Evolutionary conservation across 2,888 invertebrate genomes (phyloP), one percentile per base, ranked within the genome.

Genomic region (Apeira syringaria): DNA sequence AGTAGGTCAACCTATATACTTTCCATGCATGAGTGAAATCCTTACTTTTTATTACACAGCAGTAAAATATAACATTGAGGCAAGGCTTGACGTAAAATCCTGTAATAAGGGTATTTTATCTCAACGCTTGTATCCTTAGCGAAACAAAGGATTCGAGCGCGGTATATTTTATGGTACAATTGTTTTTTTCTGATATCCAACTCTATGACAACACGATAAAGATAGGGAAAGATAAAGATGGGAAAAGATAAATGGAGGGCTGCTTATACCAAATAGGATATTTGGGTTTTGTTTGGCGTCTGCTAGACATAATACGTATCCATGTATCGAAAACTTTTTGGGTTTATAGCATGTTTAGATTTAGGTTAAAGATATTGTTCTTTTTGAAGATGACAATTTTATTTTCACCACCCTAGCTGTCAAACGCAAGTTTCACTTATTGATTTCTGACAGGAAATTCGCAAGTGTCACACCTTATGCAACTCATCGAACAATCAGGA

Each of bases 51-150:
- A 40, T 39, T 41, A 37, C 15, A 27, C 22, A 29, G 35, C 24
- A 49, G 42, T 48, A 47, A 63, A 62, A 63, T 47, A 24, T 24
- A 24, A 59, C 54, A 30, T 46, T 59, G 59, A 61, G 48, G 51
- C 54, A 43, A 49, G 50, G 29, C 55, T 50, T 48, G 51, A 57
- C 64, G 56, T 66, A 66, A 66, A 66, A 58, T 56, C 61, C 36
- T 52, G 54, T 59, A 56, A 61, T 64, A 68, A 51, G 61, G 56
- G 63, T 60, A 59, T 47, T 68, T 70, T 69, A 69, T 65, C 55
- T 63, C 25, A 56, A 45, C 47, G 52, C 48, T 41, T 50, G 48
- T 57, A 54, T 52, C 52, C 38, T 56, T 53, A 35, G 32, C 37
- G 36, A 50, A 60, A 64, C 56, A 62, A 66, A 56, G 61, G 57